phyloP scores from a whole-genome alignment of 2,888 invertebrate genomes.

The Nephrotoma appendiculata region DNA sequence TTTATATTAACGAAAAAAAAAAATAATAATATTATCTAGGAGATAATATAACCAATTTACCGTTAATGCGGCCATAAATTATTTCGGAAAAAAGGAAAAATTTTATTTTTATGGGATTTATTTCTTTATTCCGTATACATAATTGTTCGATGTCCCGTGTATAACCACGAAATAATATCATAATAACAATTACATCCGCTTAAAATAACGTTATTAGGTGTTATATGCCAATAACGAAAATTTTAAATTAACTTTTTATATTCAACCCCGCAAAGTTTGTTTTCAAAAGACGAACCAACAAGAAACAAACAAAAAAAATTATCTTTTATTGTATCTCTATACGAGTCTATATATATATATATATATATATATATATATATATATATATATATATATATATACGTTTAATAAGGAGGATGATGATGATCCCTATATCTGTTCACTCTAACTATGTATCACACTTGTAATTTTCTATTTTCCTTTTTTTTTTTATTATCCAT shows the following conservation, averaged over 20 bases:
- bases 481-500: background rate
- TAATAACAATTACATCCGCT: background rate
- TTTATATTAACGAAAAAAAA: background rate
- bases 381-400: background rate
- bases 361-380: background rate
- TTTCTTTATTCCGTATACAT: background rate
- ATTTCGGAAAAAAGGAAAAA: background rate
- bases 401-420: background rate
- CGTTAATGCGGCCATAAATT: background rate
- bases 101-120: background rate
- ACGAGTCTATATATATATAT: background rate
- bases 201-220: background rate
- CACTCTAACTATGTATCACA: background rate
- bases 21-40: background rate
- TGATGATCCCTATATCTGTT: constrained; percentile 1
- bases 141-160: background rate
- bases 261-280: background rate
- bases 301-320: background rate
- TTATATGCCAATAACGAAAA: background rate
- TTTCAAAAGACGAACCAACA: background rate
- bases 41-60: background rate
- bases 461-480: background rate
- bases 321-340: background rate
- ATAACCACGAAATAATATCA: background rate
- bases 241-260: background rate